A percentile compares a stretch with the other conserved stretches of the same genome.
phyloP scores from a whole-genome alignment of 1,140 invertebrate genomes.

The Pseudomyrmex gracilis region DNA sequence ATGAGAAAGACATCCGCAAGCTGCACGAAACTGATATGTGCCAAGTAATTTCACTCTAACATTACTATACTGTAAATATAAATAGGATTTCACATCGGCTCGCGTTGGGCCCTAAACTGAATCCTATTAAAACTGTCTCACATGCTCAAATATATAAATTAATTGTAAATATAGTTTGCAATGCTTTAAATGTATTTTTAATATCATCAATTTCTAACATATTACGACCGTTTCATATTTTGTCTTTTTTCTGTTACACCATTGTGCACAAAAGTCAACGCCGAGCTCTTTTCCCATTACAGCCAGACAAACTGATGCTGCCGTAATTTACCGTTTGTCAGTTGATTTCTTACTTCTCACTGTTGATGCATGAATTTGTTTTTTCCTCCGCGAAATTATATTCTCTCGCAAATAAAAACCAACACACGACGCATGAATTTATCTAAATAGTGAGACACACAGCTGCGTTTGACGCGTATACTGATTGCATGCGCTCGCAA shows the following conservation, averaged over 20 bases:
- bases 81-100: neutral
- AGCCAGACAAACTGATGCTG: neutral
- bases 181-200: neutral
- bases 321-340: constrained; percentile 17
- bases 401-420: constrained; percentile 21
- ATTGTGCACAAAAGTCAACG: neutral
- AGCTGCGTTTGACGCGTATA: constrained; percentile 44
- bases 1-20: constrained; percentile 22
- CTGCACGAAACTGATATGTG: constrained; percentile 27
- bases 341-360: constrained; percentile 17
- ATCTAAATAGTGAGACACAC: constrained; percentile 25
- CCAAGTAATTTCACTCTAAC: neutral
- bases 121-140: too few relatives aligned
- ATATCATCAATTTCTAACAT: neutral
- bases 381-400: neutral
- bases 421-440: constrained; percentile 52
- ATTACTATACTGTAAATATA: neutral
- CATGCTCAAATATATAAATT: neutral
- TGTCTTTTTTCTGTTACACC: neutral
- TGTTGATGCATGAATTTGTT: constrained; percentile 8
- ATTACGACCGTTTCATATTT: neutral
- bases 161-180: neutral
- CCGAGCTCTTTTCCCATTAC: neutral
- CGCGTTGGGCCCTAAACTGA: too few relatives aligned
- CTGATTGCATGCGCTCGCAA: constrained; percentile 61